Percentiles rank a stretch among this genome's conserved stretches.
These are phyloP conservation scores for Nesogale talazaci DNA, from an alignment of 2,113 vertebrate genomes.

Conservation along the genomic window DNA sequence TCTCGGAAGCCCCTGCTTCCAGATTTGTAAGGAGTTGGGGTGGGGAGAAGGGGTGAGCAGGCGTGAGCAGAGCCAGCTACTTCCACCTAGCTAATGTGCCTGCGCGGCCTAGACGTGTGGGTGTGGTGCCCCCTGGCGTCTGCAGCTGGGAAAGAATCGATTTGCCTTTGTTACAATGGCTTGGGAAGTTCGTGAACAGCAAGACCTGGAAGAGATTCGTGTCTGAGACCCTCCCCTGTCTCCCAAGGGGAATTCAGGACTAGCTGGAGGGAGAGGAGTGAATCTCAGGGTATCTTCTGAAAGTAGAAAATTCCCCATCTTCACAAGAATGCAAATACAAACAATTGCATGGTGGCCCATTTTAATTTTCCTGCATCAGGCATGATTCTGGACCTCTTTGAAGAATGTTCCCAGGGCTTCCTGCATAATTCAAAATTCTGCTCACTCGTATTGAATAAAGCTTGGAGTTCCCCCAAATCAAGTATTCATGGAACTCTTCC, in stretches of 20 bases:
- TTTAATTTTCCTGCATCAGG: slow-evolving; percentile 18
- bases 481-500: not conserved
- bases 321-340: not conserved
- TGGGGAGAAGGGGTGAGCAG: too few species aligned
- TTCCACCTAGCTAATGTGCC: not conserved
- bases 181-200: not conserved
- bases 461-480: not conserved
- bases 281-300: slow-evolving; percentile 19
- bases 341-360: not conserved
- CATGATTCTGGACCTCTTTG: not conserved
- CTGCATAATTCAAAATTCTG: not conserved
- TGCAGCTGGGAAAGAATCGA: not conserved
- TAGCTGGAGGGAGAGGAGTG: not conserved
- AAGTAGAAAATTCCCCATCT: not conserved
- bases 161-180: not conserved
- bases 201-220: not conserved
- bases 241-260: not conserved
- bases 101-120: slow-evolving; percentile 10
- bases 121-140: slow-evolving; percentile 65
- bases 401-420: slow-evolving; percentile 12
- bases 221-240: not conserved
- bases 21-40: not conserved
- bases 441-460: not conserved
- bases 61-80: not conserved
- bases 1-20: slow-evolving; percentile 30